Percentiles rank a stretch among this genome's conserved stretches.
phyloP scores from a whole-genome alignment of 1,140 invertebrate genomes.

The Coelopa frigida region DNA sequence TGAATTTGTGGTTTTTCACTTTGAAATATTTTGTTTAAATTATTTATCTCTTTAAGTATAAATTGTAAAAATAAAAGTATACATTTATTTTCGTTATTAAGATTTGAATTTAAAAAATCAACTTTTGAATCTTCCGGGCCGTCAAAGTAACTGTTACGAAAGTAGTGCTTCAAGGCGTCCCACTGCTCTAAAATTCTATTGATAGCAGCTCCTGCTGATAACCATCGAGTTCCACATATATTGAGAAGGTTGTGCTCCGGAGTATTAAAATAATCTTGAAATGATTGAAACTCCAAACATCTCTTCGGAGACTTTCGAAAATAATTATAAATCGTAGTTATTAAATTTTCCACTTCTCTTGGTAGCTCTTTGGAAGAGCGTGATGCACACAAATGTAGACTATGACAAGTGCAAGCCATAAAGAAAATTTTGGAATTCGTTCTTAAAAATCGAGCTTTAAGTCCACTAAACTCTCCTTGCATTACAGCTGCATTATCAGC shows the following conservation, averaged over 20 bases:
- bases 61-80: conserved; percentile 7
- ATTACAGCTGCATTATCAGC: conserved; percentile 3
- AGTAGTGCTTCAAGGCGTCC: conserved; percentile 2
- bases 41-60: neutral
- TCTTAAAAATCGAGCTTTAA: conserved; percentile 1
- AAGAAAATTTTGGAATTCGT: conserved; percentile 3
- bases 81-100: neutral
- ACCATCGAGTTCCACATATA: conserved; percentile 1
- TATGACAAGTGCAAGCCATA: conserved; percentile 1
- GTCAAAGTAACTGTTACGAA: neutral
- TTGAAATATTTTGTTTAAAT: conserved; percentile 2
- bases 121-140: neutral
- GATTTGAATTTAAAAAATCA: conserved; percentile 2
- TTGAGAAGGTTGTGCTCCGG: neutral
- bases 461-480: neutral
- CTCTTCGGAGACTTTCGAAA: neutral
- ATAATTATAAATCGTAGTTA: neutral
- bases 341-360: neutral
- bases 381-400: conserved; percentile 1
- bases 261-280: conserved; percentile 2
- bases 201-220: neutral
- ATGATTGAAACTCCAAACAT: neutral
- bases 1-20: conserved; percentile 4
- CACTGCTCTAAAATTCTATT: neutral
- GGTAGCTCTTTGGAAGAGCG: conserved; percentile 1